phyloP scores from a whole-genome alignment of 2,113 vertebrate species.

The Ciconia maguari region DNA sequence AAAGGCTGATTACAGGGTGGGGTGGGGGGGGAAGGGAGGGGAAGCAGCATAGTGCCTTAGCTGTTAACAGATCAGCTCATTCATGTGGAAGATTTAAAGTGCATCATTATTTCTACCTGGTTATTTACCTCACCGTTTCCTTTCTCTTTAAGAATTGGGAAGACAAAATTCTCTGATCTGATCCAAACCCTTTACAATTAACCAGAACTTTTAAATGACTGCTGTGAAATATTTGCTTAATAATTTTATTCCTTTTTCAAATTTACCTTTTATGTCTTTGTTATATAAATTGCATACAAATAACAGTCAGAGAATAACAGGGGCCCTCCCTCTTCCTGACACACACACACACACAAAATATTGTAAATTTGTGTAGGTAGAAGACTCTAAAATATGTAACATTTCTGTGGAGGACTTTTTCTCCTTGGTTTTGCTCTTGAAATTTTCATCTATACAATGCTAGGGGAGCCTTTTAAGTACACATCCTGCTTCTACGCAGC shows the following conservation, averaged over 20 bases:
- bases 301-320: neutral
- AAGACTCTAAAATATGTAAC: neutral
- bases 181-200: neutral
- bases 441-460: neutral
- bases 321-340: neutral
- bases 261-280: neutral
- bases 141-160: neutral
- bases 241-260: neutral
- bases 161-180: neutral
- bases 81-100: constrained; percentile 58
- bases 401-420: neutral
- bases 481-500: neutral
- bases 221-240: neutral
- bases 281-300: neutral
- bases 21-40: neutral
- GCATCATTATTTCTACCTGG: constrained; percentile 55
- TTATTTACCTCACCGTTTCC: neutral
- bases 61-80: constrained; percentile 57
- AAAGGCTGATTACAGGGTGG: constrained; percentile 46
- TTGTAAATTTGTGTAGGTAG: neutral
- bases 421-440: neutral
- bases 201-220: neutral
- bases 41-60: constrained; percentile 14
- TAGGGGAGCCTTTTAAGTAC: neutral
- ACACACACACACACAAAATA: neutral